A percentile compares a stretch with the other conserved stretches of the same genome.
These are phyloP conservation scores for Tetragnatha versicolor DNA, from an alignment of 1,140 invertebrate genomes.

Conservation along the genomic window DNA sequence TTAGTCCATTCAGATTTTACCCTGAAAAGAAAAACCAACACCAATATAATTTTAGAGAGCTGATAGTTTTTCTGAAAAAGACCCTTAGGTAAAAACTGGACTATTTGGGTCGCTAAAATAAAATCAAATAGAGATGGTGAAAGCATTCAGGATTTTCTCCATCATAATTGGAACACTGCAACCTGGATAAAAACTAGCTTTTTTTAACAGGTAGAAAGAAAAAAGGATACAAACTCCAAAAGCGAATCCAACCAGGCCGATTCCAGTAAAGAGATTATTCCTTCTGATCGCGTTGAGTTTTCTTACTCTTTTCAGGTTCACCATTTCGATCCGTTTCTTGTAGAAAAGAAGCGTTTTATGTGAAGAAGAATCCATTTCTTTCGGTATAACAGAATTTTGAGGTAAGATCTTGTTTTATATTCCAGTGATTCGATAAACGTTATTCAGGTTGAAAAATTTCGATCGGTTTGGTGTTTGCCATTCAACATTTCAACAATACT, in stretches of 20 bases:
- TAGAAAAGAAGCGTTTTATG: conserved; percentile 72
- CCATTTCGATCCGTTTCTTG: conserved; percentile 78
- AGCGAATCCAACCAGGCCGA: conserved; percentile 70
- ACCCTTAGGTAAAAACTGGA: background rate
- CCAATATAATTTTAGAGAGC: background rate
- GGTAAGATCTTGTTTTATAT: too few relatives aligned
- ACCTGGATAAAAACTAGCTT: background rate
- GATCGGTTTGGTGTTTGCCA: too few relatives aligned
- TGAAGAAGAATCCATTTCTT: too few relatives aligned
- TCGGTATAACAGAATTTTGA: too few relatives aligned
- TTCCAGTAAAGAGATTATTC: conserved; percentile 73
- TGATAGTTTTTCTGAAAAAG: background rate
- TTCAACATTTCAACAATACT: too few relatives aligned
- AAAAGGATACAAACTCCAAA: conserved; percentile 71
- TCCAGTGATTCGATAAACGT: too few relatives aligned
- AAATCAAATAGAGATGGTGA: background rate
- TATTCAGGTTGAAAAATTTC: too few relatives aligned
- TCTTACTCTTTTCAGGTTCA: conserved; percentile 73
- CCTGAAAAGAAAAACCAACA: too few relatives aligned
- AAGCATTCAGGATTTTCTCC: background rate
- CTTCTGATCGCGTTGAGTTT: conserved; percentile 70
- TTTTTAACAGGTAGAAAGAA: background rate
- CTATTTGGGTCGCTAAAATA: background rate
- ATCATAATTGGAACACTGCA: background rate
- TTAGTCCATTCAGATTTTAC: too few relatives aligned